Base-by-base conservation (phyloP, 2,888 invertebrate genomes). In the Sesia apiformis region DNA sequence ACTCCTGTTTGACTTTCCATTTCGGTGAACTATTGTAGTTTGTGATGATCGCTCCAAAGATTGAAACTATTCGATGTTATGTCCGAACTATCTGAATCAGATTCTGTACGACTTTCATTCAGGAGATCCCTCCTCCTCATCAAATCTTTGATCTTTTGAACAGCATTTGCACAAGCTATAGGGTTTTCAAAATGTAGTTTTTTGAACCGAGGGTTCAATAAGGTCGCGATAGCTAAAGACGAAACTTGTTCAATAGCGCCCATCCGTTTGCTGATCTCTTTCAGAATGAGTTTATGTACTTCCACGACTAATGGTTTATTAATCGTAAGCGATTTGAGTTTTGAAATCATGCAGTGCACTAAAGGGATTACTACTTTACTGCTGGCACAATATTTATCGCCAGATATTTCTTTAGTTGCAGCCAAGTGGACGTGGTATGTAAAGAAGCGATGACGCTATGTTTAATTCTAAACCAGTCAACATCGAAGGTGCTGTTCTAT, bases 181-280 rank as follows among this genome's bases (percentile, higher is more conserved):
- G 61, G 7, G 59, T 64, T 63, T 55, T 60, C 52, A 58, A 64
- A 64, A 63, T 72, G 64, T 50, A 70, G 52, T 64, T 69, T 68
- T 62, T 67, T 65, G 39, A 69, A 69, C 52, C 73, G 56, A 4
- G 67, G 65, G 49, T n/a, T n/a, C n/a, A n/a, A n/a, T n/a, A n/a
- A n/a, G n/a, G n/a, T n/a, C n/a, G n/a, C n/a, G n/a, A n/a, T n/a
- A n/a, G n/a, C n/a, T n/a, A n/a, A n/a, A n/a, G n/a, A n/a, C n/a
- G n/a, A n/a, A n/a, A n/a, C n/a, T n/a, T n/a, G n/a, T n/a, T n/a
- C n/a, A n/a, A n/a, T n/a, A n/a, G n/a, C n/a, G n/a, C n/a, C n/a
- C n/a, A n/a, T n/a, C n/a, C n/a, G n/a, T n/a, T n/a, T n/a, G n/a
- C n/a, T n/a, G n/a, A n/a, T n/a, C n/a, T n/a, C 39, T 43, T 54